Evolutionary conservation across 1,140 invertebrate genomes (phyloP).

Genomic region (Caenorhabditis brenneri): DNA sequence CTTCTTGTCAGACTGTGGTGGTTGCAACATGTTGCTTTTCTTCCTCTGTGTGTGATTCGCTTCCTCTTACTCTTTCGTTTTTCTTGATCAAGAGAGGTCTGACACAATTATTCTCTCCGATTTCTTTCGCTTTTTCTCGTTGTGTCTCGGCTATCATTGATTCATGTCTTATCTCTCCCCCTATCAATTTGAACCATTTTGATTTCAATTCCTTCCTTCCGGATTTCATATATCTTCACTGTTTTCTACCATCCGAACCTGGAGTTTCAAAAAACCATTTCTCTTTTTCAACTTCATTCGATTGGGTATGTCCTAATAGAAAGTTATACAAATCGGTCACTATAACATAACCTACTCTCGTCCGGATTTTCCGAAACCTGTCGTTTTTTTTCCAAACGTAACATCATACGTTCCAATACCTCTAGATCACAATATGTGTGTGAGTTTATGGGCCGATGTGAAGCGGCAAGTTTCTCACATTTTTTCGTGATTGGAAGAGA

Average conservation of each 20-base stretch:
- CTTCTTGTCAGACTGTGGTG: neutral
- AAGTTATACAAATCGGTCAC: too few species aligned
- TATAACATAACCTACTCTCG: too few species aligned
- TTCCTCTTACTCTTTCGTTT: neutral
- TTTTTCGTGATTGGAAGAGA: neutral
- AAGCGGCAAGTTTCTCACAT: too few species aligned
- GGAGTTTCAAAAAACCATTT: too few species aligned
- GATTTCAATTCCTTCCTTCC: too few species aligned
- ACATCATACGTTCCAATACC: too few species aligned
- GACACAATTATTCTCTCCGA: neutral
- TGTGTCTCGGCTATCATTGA: conserved; percentile 1
- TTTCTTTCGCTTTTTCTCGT: neutral
- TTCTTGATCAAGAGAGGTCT: conserved; percentile 27
- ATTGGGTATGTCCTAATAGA: too few species aligned
- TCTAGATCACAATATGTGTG: neutral
- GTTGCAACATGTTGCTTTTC: conserved; percentile 32
- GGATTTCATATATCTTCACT: too few species aligned
- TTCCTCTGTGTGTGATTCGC: neutral
- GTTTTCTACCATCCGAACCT: too few species aligned
- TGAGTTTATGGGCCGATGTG: neutral
- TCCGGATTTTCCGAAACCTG: too few species aligned
- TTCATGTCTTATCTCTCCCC: conserved; percentile 5
- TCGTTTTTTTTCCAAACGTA: too few species aligned
- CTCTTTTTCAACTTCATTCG: too few species aligned
- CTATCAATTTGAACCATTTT: conserved; percentile 58